phyloP scores from a whole-genome alignment of 1,140 invertebrate genomes.

The Caenorhabditis elegans region WBcel235 BX284603.4:3915501-3916000 shows the following conservation, averaged over 20 bases:
- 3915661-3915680: background rate
- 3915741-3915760: background rate
- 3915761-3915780: background rate
- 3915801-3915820: background rate
- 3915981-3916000: background rate
- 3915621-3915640: no score
- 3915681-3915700: background rate
- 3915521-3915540: background rate
- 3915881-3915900: slow-evolving; percentile 18
- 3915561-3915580: no score
- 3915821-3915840: slow-evolving; percentile 33
- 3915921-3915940: background rate
- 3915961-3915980: background rate
- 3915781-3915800: background rate
- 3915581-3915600: no score
- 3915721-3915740: background rate
- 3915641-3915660: background rate
- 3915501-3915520: no score
- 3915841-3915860: background rate
- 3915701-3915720: slow-evolving; percentile 25
- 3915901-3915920: background rate
- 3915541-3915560: background rate
- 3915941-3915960: background rate
- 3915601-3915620: no score
- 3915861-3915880: background rate